Percentiles rank a stretch among this genome's conserved stretches.
phyloP scores from a whole-genome alignment of 2,888 invertebrate species.

The Trachelus tabidus region DNA sequence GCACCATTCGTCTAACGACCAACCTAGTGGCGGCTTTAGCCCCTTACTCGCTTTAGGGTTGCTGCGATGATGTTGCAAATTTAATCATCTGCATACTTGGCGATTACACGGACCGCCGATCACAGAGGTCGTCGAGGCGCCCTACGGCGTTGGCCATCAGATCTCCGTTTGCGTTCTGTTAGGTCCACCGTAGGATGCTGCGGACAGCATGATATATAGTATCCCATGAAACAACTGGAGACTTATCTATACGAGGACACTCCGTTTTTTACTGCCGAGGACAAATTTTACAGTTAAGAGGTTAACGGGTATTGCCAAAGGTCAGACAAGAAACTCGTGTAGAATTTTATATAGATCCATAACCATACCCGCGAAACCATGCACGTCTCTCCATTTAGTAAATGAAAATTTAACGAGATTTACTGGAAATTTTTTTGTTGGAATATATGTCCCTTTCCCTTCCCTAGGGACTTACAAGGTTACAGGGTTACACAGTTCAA shows the following conservation, averaged over 20 bases:
- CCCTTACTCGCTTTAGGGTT: slow-evolving; percentile 52
- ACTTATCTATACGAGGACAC: slow-evolving; percentile 32
- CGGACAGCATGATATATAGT: too few relatives aligned
- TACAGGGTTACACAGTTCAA: slow-evolving; percentile 23
- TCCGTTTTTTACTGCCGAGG: slow-evolving; percentile 38
- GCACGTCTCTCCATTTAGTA: slow-evolving; percentile 43
- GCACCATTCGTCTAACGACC: slow-evolving; percentile 31
- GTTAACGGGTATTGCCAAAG: too few relatives aligned
- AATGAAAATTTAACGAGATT: slow-evolving; percentile 62
- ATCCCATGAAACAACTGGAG: background rate
- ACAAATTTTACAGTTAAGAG: slow-evolving; percentile 9
- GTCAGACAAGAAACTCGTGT: too few relatives aligned
- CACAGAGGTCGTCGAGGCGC: slow-evolving; percentile 59
- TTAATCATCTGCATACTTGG: slow-evolving; percentile 67
- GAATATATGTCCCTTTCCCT: slow-evolving; percentile 31
- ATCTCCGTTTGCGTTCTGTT: slow-evolving; percentile 21
- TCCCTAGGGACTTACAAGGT: slow-evolving; percentile 15
- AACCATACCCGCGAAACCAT: too few relatives aligned
- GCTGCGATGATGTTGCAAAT: slow-evolving; percentile 67
- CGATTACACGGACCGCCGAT: slow-evolving; percentile 66
- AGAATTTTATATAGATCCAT: too few relatives aligned
- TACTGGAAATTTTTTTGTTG: slow-evolving; percentile 35
- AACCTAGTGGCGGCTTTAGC: slow-evolving; percentile 31
- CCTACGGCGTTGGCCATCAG: slow-evolving; percentile 43
- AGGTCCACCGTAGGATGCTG: too few relatives aligned